A percentile compares a stretch with the other conserved stretches of the same genome.
phyloP scores from a whole-genome alignment of 2,888 invertebrate genomes.

The Temnothorax unifasciatus region DNA sequence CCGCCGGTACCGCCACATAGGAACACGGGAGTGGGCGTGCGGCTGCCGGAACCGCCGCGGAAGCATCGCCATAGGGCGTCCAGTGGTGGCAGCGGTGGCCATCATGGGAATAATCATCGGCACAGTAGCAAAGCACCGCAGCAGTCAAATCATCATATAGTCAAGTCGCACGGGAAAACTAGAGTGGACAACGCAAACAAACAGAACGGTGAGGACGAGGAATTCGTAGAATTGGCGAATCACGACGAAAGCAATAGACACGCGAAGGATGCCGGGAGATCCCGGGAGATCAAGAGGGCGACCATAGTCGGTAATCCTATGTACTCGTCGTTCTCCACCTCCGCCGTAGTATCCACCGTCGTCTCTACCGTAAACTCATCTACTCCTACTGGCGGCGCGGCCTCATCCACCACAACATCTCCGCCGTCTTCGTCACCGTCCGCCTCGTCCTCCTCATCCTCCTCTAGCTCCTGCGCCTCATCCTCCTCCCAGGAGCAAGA shows the following conservation, averaged over 20 bases:
- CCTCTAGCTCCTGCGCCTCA: slow-evolving; percentile 82
- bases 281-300: slow-evolving; percentile 92
- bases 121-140: slow-evolving; percentile 75
- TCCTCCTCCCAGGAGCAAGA: slow-evolving; percentile 85
- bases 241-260: slow-evolving; percentile 80
- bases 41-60: slow-evolving; percentile 83
- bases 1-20: slow-evolving; percentile 96
- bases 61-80: slow-evolving; percentile 86
- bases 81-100: slow-evolving; percentile 81
- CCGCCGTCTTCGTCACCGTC: slow-evolving; percentile 86
- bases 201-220: slow-evolving; percentile 74
- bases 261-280: slow-evolving; percentile 75
- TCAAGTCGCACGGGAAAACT: slow-evolving; percentile 76
- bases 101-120: slow-evolving; percentile 83
- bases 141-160: slow-evolving; percentile 62
- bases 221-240: slow-evolving; percentile 82
- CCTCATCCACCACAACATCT: slow-evolving; percentile 74
- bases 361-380: slow-evolving; percentile 58
- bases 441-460: slow-evolving; percentile 72
- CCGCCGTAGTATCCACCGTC: slow-evolving; percentile 61
- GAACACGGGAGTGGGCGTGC: slow-evolving; percentile 89
- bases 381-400: slow-evolving; percentile 70
- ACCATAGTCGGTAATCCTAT: slow-evolving; percentile 96
- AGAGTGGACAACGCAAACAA: slow-evolving; percentile 72
- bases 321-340: slow-evolving; percentile 89